Conservation (phyloP, 1,140 invertebrate genomes). For the Cydia strobilella region DNA sequence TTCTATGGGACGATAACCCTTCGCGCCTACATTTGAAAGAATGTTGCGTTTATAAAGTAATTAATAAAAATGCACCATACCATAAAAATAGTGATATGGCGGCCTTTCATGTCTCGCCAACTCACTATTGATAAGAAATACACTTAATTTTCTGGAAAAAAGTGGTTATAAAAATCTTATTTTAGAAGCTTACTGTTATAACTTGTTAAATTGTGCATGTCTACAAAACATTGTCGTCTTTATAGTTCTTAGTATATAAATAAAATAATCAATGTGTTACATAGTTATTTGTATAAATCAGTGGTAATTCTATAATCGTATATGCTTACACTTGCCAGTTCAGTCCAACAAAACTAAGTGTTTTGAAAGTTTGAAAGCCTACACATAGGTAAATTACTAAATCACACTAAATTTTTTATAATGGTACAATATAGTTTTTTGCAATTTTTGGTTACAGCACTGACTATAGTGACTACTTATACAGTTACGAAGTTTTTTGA, state of each 20-base stretch:
- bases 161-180: neutral
- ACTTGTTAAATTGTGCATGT: constrained; percentile 4
- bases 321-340: no score
- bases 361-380: no score
- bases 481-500: neutral
- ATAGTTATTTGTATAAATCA: no score
- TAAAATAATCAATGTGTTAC: no score
- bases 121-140: neutral
- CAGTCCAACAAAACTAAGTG: neutral
- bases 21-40: no score
- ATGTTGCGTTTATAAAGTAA: neutral
- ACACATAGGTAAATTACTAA: no score
- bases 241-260: no score
- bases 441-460: no score
- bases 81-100: constrained; percentile 7
- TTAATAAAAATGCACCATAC: neutral
- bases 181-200: neutral
- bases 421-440: no score
- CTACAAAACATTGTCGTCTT: neutral
- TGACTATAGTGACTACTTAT: neutral
- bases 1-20: no score
- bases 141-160: neutral
- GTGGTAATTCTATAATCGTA: no score
- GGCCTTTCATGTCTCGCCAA: constrained; percentile 4
- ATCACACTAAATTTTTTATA: no score